Conservation (phyloP, 2,888 invertebrate genomes). For the Trissoscelio sp. region DNA sequence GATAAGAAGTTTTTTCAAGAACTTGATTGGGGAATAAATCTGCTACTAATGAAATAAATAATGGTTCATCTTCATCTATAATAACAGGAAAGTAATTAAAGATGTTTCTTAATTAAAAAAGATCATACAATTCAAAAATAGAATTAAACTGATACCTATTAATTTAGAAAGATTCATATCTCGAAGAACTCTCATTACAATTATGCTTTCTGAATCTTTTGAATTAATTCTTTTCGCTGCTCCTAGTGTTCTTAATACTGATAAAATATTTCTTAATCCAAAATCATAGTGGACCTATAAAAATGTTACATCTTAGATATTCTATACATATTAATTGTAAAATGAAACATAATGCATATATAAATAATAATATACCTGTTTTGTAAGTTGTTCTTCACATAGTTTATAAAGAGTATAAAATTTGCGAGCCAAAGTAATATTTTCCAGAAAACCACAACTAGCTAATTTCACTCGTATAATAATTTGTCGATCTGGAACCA, state of each 20-base stretch:
- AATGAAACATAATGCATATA: background rate
- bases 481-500: conserved; percentile 99
- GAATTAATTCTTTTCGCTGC: conserved; percentile 95
- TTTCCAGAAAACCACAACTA: conserved; percentile 97
- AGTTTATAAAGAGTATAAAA: conserved; percentile 98
- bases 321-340: background rate
- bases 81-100: conserved; percentile 44
- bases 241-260: conserved; percentile 95
- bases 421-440: conserved; percentile 96
- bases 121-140: background rate
- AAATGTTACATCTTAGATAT: background rate
- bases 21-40: conserved; percentile 98
- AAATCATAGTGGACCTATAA: conserved; percentile 97
- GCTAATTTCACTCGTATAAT: conserved; percentile 98
- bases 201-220: conserved; percentile 97
- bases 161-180: conserved; percentile 99
- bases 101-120: background rate
- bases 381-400: conserved; percentile 98
- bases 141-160: conserved; percentile 84
- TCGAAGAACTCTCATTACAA: conserved; percentile 97
- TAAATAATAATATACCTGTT: conserved; percentile 89
- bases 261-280: conserved; percentile 96
- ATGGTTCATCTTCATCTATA: conserved; percentile 96
- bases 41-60: conserved; percentile 97
- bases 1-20: conserved; percentile 94